Percentiles rank a stretch among this genome's conserved stretches.
Conservation (phyloP, 2,797 vertebrate genomes). For the Scarus forsteni region DNA sequence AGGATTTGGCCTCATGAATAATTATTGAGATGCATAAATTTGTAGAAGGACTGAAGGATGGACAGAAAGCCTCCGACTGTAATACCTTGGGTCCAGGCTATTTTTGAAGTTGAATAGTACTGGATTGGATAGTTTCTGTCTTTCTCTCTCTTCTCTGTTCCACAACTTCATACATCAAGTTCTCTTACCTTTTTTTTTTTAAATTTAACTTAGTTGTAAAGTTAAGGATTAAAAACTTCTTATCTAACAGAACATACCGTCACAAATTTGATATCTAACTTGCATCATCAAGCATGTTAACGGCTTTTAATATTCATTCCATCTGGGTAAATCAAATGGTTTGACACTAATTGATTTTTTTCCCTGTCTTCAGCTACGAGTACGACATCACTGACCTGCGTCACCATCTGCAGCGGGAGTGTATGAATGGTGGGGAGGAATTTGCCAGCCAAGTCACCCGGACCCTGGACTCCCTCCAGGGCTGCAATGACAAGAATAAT, state of each 20-base stretch:
- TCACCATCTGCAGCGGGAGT: constrained; percentile 97
- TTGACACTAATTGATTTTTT: constrained; percentile 26
- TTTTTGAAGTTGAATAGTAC: background rate
- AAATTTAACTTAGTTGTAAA: background rate
- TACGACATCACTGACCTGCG: constrained; percentile 98
- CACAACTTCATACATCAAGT: no score
- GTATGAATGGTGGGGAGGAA: constrained; percentile 98
- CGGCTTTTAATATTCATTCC: constrained; percentile 5
- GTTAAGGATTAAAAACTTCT: background rate
- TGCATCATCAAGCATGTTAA: constrained; percentile 18
- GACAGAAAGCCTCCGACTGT: no score
- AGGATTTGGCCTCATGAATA: no score
- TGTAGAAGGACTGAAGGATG: no score
- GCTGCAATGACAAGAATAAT: constrained; percentile 95
- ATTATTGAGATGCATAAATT: no score
- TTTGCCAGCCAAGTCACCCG: constrained; percentile 96
- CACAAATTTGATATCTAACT: constrained; percentile 2
- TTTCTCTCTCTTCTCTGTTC: no score
- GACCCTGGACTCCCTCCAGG: constrained; percentile 96
- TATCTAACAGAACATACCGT: constrained; percentile 6
- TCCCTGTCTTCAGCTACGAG: constrained; percentile 86
- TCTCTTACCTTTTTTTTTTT: no score
- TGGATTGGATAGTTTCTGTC: background rate
- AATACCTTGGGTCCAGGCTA: no score
- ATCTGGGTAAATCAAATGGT: constrained; percentile 7